These are phyloP conservation scores for Silurus asotus DNA, from an alignment of 2,113 vertebrate genomes.

Conservation along the genomic window DNA sequence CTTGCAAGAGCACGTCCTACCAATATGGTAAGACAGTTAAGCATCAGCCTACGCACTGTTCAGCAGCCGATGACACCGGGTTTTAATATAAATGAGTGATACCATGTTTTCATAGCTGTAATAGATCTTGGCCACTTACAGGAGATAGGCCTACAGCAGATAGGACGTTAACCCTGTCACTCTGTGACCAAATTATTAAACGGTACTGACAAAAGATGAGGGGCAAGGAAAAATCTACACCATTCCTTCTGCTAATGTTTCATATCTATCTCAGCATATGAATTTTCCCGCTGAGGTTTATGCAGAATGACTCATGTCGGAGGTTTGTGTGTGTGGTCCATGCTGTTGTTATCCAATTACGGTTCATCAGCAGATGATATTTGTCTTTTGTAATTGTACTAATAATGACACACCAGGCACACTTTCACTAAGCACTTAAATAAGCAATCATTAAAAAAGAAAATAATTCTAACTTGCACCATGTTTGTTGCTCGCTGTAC, in stretches of 20 bases:
- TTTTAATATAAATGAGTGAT: constrained; percentile 68
- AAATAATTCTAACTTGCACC: neutral
- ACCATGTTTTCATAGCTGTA: constrained; percentile 60
- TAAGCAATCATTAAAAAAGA: neutral
- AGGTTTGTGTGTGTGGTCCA: constrained; percentile 16
- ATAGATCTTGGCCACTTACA: constrained; percentile 60
- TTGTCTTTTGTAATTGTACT: constrained; percentile 5
- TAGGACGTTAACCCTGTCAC: constrained; percentile 56
- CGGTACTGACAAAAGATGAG: constrained; percentile 53
- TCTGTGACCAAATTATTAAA: constrained; percentile 56
- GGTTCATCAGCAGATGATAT: constrained; percentile 1
- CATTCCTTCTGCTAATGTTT: constrained; percentile 49
- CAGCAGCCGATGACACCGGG: constrained; percentile 54
- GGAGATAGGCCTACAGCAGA: constrained; percentile 56
- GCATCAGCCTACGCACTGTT: constrained; percentile 52
- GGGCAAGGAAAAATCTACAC: constrained; percentile 52
- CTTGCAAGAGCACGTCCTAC: constrained; percentile 15
- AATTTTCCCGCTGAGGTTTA: constrained; percentile 26
- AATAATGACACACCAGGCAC: neutral
- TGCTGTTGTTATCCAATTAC: constrained; percentile 9
- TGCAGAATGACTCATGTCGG: neutral
- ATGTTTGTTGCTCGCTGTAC: neutral
- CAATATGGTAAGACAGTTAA: constrained; percentile 8
- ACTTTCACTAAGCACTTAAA: neutral
- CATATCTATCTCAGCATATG: constrained; percentile 50